Conservation (phyloP, 2,888 invertebrate genomes). For the Mimumesa dahlbomi region DNA sequence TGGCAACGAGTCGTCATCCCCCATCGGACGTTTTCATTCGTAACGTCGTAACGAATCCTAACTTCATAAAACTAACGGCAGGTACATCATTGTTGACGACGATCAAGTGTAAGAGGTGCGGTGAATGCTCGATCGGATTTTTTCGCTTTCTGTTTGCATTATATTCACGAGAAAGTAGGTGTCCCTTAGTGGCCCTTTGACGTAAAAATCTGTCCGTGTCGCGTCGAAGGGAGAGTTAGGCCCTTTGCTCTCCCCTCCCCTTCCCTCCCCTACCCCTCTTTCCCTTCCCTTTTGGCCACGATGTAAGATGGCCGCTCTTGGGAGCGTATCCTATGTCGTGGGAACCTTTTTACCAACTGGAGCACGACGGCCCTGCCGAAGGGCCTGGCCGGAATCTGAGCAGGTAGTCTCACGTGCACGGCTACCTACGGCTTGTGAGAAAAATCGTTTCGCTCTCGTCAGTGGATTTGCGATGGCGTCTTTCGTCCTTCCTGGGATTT, state of each 20-base stretch:
- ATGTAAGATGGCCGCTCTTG: slow-evolving; percentile 69
- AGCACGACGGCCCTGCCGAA: slow-evolving; percentile 69
- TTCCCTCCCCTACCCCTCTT: slow-evolving; percentile 28
- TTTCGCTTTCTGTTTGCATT: slow-evolving; percentile 1
- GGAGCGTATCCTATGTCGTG: slow-evolving; percentile 75
- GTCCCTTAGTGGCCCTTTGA: slow-evolving; percentile 31
- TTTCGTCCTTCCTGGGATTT: slow-evolving; percentile 58
- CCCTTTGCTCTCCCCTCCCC: slow-evolving; percentile 13
- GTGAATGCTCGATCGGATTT: slow-evolving; percentile 28
- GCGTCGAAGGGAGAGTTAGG: slow-evolving; percentile 47
- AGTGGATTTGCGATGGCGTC: slow-evolving; percentile 67
- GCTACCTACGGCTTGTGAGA: slow-evolving; percentile 67
- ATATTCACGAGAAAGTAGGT: slow-evolving; percentile 25
- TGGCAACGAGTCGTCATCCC: no score
- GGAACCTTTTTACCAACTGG: slow-evolving; percentile 79
- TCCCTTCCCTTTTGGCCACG: slow-evolving; percentile 32
- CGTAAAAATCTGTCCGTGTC: slow-evolving; percentile 30
- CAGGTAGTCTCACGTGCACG: slow-evolving; percentile 74
- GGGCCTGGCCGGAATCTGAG: slow-evolving; percentile 67
- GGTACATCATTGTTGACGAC: slow-evolving; percentile 28
- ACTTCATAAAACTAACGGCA: slow-evolving; percentile 12
- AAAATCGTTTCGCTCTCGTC: slow-evolving; percentile 66
- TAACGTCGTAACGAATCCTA: no score
- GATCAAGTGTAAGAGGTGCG: slow-evolving; percentile 20
- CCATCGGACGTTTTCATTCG: no score